A percentile compares a stretch with the other conserved stretches of the same genome.
Evolutionary conservation across 2,113 vertebrate species (phyloP).

Genomic region (Pleuronectes platessa): DNA sequence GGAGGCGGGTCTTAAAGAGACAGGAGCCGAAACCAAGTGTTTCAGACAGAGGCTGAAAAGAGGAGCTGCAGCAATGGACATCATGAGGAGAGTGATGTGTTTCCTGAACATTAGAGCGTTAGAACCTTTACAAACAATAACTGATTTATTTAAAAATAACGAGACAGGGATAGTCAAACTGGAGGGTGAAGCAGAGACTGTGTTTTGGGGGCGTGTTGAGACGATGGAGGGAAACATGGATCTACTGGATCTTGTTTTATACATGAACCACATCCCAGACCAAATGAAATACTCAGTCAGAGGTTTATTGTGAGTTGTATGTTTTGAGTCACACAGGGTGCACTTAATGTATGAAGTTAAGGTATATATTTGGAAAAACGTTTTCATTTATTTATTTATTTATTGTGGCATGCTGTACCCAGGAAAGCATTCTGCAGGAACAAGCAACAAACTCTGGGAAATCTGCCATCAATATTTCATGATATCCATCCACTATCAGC

Average conservation of each 20-base stretch:
- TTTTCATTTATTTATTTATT: conserved; percentile 12
- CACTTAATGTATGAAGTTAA: neutral
- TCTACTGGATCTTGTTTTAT: neutral
- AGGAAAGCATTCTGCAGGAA: conserved; percentile 60
- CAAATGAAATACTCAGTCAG: too few relatives aligned
- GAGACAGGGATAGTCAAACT: neutral
- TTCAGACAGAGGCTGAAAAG: too few relatives aligned
- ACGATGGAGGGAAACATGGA: neutral
- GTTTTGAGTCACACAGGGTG: neutral
- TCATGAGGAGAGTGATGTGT: too few relatives aligned
- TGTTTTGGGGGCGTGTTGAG: neutral
- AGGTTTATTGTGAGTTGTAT: too few relatives aligned
- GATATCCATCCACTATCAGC: conserved; percentile 67
- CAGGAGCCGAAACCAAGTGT: too few relatives aligned
- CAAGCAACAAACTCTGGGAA: conserved; percentile 50
- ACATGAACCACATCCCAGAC: neutral
- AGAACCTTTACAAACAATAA: too few relatives aligned
- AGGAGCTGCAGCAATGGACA: too few relatives aligned
- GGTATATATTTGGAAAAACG: conserved; percentile 8
- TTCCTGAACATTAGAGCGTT: neutral
- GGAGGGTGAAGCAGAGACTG: neutral
- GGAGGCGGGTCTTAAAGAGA: too few relatives aligned
- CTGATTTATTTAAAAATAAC: too few relatives aligned
- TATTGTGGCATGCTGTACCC: conserved; percentile 12
- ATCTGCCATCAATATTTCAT: conserved; percentile 71